Evolutionary conservation across 2,888 invertebrate genomes (phyloP).

Genomic region (Quadroppia sp.): DNA sequence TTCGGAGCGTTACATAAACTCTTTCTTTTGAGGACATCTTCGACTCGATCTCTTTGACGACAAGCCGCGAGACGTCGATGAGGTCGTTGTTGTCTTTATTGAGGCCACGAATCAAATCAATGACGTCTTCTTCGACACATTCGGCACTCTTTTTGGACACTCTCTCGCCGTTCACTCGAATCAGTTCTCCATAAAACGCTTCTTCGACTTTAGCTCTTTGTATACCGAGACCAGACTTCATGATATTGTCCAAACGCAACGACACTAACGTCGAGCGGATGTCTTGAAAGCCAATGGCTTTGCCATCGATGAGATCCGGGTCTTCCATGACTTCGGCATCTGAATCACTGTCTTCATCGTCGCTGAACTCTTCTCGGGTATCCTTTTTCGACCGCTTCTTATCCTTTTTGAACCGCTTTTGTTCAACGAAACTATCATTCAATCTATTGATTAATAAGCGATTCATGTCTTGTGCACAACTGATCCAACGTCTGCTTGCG

Average conservation of each 20-base stretch:
- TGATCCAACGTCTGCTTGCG: not conserved
- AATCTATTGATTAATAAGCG: conserved; percentile 1
- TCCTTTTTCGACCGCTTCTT: conserved; percentile 14
- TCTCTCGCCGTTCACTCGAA: conserved; percentile 42
- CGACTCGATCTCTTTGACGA: conserved; percentile 38
- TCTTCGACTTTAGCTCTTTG: conserved; percentile 34
- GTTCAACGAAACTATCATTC: not conserved
- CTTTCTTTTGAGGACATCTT: conserved; percentile 28
- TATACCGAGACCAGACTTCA: conserved; percentile 35
- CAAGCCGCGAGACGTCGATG: conserved; percentile 39
- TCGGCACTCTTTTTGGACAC: conserved; percentile 41
- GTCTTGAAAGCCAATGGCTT: conserved; percentile 28
- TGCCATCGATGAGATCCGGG: conserved; percentile 9
- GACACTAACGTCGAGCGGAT: conserved; percentile 22
- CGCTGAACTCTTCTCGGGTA: conserved; percentile 30
- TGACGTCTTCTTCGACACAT: conserved; percentile 39
- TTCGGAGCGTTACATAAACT: conserved; percentile 26
- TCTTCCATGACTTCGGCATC: conserved; percentile 21
- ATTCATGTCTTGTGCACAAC: not conserved
- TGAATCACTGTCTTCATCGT: conserved; percentile 36
- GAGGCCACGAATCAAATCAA: conserved; percentile 41
- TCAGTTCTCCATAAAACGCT: conserved; percentile 38
- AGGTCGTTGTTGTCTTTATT: conserved; percentile 36
- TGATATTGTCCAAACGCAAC: conserved; percentile 40
- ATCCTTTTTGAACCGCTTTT: conserved; percentile 27